These are phyloP conservation scores for Anadara kagoshimensis DNA, from an alignment of 1,140 invertebrate species.

Conservation along the genomic window DNA sequence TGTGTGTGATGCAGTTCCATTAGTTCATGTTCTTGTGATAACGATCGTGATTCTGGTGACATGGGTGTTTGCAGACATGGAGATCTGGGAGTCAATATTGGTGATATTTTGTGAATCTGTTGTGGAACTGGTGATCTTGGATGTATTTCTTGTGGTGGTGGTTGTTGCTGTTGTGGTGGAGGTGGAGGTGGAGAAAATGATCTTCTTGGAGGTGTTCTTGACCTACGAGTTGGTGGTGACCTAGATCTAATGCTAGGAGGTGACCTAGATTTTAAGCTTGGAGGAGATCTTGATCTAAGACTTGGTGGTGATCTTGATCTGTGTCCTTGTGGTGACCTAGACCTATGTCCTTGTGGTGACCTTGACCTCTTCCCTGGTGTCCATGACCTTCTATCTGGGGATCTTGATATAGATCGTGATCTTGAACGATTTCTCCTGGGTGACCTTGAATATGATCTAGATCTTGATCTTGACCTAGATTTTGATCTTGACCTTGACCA, in stretches of 20 bases:
- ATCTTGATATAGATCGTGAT: constrained; percentile 36
- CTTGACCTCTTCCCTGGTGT: constrained; percentile 21
- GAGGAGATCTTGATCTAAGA: constrained; percentile 22
- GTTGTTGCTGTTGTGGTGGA: constrained; percentile 2
- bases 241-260: constrained; percentile 4
- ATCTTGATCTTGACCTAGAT: constrained; percentile 35
- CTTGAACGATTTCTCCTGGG: constrained; percentile 34
- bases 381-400: constrained; percentile 24
- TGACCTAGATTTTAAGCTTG: constrained; percentile 33
- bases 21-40: constrained; percentile 1
- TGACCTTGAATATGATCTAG: constrained; percentile 41
- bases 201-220: neutral
- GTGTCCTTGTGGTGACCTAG: constrained; percentile 36
- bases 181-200: neutral
- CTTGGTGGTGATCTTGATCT: constrained; percentile 50
- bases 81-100: constrained; percentile 8
- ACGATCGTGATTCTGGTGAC: constrained; percentile 1
- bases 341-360: constrained; percentile 32
- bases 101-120: neutral
- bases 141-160: neutral
- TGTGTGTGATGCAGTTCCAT: constrained; percentile 5
- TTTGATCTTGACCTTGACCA: constrained; percentile 42
- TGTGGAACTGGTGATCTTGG: constrained; percentile 14
- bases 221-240: neutral
- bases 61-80: too few relatives aligned